Conservation (phyloP, 1,140 invertebrate genomes). For the Adelges cooleyi region DNA sequence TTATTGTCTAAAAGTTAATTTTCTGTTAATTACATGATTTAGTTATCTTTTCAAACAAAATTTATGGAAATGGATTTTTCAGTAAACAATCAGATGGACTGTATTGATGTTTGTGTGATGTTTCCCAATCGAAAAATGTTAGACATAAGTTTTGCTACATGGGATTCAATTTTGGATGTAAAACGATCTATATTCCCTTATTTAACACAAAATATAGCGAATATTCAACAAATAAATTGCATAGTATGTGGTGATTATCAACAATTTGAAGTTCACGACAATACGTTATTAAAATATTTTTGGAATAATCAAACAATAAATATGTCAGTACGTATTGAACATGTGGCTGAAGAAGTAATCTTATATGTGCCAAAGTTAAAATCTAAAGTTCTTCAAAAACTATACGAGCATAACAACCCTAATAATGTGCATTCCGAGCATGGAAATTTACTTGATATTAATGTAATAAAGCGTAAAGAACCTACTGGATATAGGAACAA, state of each 20-base stretch:
- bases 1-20: too few relatives aligned
- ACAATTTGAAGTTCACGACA: background rate
- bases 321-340: background rate
- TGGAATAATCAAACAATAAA: background rate
- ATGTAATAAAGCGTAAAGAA: background rate
- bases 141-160: background rate
- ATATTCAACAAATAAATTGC: conserved; percentile 12
- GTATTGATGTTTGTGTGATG: background rate
- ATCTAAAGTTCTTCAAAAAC: too few relatives aligned
- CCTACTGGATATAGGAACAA: background rate
- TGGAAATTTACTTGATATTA: background rate
- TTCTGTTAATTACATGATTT: too few relatives aligned
- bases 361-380: background rate
- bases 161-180: conserved; percentile 8
- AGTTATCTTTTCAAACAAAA: background rate
- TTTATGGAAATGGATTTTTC: background rate
- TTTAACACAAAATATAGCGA: background rate
- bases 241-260: background rate
- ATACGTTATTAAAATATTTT: background rate
- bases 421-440: background rate
- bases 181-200: background rate
- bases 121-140: background rate
- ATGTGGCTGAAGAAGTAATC: background rate
- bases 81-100: too few relatives aligned
- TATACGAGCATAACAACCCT: too few relatives aligned